Evolutionary conservation across 2,113 vertebrate genomes (phyloP).

Genomic region (Ceuthmochares aereus): DNA sequence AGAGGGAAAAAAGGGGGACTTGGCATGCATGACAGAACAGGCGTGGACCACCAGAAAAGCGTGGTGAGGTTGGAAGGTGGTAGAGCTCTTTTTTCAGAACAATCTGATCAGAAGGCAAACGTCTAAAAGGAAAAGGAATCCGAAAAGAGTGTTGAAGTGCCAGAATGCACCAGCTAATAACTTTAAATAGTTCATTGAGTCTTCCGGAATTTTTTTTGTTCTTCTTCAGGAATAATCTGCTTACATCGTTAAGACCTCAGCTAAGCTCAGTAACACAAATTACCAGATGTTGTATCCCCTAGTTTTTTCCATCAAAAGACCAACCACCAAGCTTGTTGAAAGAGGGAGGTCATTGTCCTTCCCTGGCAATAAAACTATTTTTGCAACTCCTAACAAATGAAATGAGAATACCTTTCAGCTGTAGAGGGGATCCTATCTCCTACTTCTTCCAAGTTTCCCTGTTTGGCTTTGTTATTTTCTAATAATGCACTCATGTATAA

Average conservation of each 20-base stretch:
- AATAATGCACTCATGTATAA: constrained; percentile 89
- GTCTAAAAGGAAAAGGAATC: constrained; percentile 77
- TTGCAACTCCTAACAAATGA: constrained; percentile 91
- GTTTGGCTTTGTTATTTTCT: constrained; percentile 85
- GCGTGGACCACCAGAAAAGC: constrained; percentile 78
- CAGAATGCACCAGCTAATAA: constrained; percentile 81
- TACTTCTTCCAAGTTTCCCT: constrained; percentile 77
- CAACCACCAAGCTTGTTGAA: constrained; percentile 86
- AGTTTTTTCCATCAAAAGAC: constrained; percentile 85
- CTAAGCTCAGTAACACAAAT: constrained; percentile 96
- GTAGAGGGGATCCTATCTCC: constrained; percentile 82
- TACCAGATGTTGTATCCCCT: constrained; percentile 93
- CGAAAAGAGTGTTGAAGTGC: constrained; percentile 75
- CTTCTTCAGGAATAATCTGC: constrained; percentile 92
- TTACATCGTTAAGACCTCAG: constrained; percentile 94
- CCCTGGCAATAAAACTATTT: constrained; percentile 89
- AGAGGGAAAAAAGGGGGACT: constrained; percentile 1
- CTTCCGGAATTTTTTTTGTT: constrained; percentile 85
- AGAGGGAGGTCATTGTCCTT: constrained; percentile 84
- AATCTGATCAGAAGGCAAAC: constrained; percentile 78
- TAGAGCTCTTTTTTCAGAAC: constrained; percentile 71
- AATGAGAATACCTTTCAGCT: constrained; percentile 84
- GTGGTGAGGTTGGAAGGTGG: constrained; percentile 64
- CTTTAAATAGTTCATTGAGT: constrained; percentile 87
- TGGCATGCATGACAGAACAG: constrained; percentile 69